Evolutionary conservation across 2,888 invertebrate genomes (phyloP), one percentile per base, ranked within the genome.

Genomic region (Chesias legatella): DNA sequence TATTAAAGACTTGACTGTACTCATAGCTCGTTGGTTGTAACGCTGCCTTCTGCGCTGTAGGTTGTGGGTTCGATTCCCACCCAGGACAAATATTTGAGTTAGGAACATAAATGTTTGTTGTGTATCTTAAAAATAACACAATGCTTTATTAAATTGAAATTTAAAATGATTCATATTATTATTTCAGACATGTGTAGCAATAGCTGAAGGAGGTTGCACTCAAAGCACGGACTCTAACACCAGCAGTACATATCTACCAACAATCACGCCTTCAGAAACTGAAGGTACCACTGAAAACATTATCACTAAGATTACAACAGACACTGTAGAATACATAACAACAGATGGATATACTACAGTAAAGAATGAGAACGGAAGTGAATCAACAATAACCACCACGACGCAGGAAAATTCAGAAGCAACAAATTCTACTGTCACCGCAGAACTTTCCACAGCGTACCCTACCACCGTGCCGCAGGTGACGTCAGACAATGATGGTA

Each of bases 161-260:
- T n/a, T n/a, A n/a, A n/a, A n/a, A n/a, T n/a, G n/a, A n/a, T n/a
- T n/a, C n/a, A 17, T 17, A 17, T 17, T 17, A 3, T 17, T 17
- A 3, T 17, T 42, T 48, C 50, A 65, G 61, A 28, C 31, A 1
- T 67, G 67, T 25, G 54, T 59, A 0, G 9, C 13, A 0, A 66
- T 67, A 1, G 51, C 58, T 1, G 61, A 60, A 31, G 67, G 67
- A 0, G 67, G 67, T 1, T 67, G 67, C 22, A 67, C 67, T 0
- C 21, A 56, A 0, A 22, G 17, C 1, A 39, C 35, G 21, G n/a
- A 6, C 32, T 8, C 7, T 2, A 8, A 29, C 34, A 13, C 33
- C 23, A n/a, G 0, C 8, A 11, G 28, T n/a, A 9, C n/a, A 2
- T 7, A 10, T 1, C 22, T 22, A 22, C 6, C 22, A 22, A 22